Evolutionary conservation across 2,888 invertebrate species (phyloP).

Genomic region (Pristionchus fissidentatus): DNA sequence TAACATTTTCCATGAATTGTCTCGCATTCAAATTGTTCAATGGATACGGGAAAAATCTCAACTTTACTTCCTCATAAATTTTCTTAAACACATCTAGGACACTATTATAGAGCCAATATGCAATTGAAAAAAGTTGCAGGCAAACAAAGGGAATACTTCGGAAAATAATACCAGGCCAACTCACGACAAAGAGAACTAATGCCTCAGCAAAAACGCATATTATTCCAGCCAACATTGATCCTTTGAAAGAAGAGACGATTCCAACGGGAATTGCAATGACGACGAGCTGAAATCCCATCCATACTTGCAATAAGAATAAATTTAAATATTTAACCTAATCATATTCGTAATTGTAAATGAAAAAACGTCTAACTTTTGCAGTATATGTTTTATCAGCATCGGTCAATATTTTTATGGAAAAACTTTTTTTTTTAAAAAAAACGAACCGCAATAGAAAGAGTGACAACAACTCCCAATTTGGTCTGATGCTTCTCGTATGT

Average conservation of each 20-base stretch:
- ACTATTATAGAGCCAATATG: neutral
- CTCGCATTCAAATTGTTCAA: no score
- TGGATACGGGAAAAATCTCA: no score
- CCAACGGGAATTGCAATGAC: neutral
- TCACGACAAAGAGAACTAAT: conserved; percentile 4
- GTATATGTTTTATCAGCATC: neutral
- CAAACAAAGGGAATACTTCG: neutral
- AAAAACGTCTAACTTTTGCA: neutral
- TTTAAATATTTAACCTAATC: no score
- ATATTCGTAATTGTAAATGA: no score
- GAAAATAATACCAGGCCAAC: neutral
- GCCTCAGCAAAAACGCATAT: neutral
- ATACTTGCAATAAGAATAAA: neutral
- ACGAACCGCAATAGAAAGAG: neutral
- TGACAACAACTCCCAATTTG: neutral
- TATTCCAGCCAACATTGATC: conserved; percentile 14
- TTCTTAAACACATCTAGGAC: neutral
- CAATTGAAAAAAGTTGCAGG: neutral
- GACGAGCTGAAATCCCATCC: conserved; percentile 23
- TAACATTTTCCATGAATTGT: no score
- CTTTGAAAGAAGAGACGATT: conserved; percentile 3
- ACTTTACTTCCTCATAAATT: neutral
- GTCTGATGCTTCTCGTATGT: neutral
- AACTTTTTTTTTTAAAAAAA: no score
- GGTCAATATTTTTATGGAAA: no score